Conservation (phyloP, 2,113 vertebrate genomes). For the Pterocles burchelli region DNA sequence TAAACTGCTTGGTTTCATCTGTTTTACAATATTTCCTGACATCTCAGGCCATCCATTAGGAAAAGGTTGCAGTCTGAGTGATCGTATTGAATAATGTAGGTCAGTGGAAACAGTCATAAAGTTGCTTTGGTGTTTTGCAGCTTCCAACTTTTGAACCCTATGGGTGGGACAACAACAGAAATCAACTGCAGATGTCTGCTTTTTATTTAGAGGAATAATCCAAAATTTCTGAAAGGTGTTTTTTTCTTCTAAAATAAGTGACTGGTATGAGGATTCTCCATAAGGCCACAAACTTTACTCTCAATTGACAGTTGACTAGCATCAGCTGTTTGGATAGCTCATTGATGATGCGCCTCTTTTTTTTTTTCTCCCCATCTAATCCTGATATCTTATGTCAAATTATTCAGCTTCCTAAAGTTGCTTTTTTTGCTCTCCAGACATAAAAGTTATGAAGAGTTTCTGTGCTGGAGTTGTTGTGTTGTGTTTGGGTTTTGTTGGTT, state of each 20-base stretch:
- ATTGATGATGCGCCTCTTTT: rapidly evolving
- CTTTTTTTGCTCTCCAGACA: background rate
- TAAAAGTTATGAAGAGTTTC: background rate
- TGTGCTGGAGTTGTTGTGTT: background rate
- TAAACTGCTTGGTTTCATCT: background rate
- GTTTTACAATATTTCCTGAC: background rate
- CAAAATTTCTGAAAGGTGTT: background rate
- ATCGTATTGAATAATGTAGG: background rate
- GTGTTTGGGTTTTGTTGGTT: background rate
- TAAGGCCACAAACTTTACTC: background rate
- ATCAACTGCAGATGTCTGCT: background rate
- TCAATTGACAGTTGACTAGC: background rate
- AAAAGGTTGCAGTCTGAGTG: background rate
- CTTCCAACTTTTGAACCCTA: background rate
- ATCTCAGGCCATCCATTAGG: background rate
- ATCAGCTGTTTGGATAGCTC: background rate
- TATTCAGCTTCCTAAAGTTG: background rate
- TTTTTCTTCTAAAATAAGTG: background rate
- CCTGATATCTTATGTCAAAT: background rate
- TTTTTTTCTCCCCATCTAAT: background rate
- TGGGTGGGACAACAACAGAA: background rate
- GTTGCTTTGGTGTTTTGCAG: background rate
- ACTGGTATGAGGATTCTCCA: background rate
- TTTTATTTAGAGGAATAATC: background rate
- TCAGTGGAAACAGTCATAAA: background rate